A percentile compares a stretch with the other conserved stretches of the same genome.
Conservation (phyloP, 2,113 vertebrate genomes). For the Carlito syrichta region DNA sequence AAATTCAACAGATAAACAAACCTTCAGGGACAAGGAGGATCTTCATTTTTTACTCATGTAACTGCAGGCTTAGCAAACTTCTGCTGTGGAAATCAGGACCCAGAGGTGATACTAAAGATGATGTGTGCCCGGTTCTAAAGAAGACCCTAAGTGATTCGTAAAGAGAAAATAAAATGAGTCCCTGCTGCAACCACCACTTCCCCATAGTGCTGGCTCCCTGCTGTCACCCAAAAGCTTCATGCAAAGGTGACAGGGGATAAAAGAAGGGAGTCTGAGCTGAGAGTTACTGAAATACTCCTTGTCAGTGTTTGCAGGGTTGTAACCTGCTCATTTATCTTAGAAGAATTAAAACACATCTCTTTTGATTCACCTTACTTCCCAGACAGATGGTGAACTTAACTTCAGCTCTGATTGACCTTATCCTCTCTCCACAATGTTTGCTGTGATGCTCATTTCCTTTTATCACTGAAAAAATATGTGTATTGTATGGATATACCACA, state of each 20-base stretch:
- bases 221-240: not conserved
- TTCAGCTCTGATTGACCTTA: too few species aligned
- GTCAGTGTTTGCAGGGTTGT: not conserved
- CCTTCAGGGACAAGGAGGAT: not conserved
- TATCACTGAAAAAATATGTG: too few species aligned
- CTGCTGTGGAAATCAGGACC: not conserved
- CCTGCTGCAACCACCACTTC: accelerated
- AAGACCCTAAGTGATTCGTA: not conserved
- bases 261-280: not conserved
- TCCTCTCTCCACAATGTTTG: too few species aligned
- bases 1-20: not conserved
- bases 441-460: too few species aligned
- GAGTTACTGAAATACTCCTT: not conserved
- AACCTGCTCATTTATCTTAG: too few species aligned
- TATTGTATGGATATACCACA: too few species aligned
- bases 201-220: accelerated
- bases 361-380: too few species aligned
- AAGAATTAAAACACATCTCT: too few species aligned
- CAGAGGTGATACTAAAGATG: not conserved
- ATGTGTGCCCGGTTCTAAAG: not conserved
- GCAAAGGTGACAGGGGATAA: too few species aligned
- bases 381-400: too few species aligned
- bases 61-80: not conserved
- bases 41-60: not conserved
- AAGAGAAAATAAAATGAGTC: not conserved